Evolutionary conservation across 2,888 invertebrate genomes (phyloP), one percentile per base, ranked within the genome.

Genomic region (Mythimna impura): DNA sequence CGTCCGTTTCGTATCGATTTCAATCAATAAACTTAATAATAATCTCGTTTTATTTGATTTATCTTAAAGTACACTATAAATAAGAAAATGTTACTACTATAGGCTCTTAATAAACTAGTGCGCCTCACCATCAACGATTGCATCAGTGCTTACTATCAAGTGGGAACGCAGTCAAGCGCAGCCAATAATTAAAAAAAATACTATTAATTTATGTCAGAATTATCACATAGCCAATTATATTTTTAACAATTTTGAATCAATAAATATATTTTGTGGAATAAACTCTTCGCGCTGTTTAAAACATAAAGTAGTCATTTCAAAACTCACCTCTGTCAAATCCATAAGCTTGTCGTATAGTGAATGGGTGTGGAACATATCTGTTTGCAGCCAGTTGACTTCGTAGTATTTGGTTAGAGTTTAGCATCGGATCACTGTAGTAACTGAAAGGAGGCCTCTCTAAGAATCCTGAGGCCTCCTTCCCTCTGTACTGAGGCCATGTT

Each of bases 321-420:
- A 43, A 74, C 92, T 89, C 79, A 96, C 96, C 94, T 94, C 94
- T 93, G 72, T 95, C 94, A 78, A 92, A 93, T 84, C 93, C 94
- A 72, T 93, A 95, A 12, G 93, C 86, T 73, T 94, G 94, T 78
- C 94, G 89, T 82, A 95, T 86, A 62, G 92, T 86, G 55, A 91
- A 92, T 0, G 94, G 91, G 71, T 92, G 92, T 0, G 93, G 67
- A 25, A 91, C 84, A 71, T 89, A 93, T 90, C 94, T 93, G 69
- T 92, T 94, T 0, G 91, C 91, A 7, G 92, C 93, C 20, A 95
- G 86, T 62, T 95, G 95, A 76, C 76, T 94, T 50, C 95, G 89
- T 52, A 96, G 83, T 67, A 95, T 89, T 54, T 94, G 93, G 34
- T 93, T 94, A 20, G 91, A 86, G 67, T 93, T 93, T 62, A 95